These are phyloP conservation scores for Orchesellides sinensis DNA, from an alignment of 2,888 invertebrate species.

Conservation along the genomic window DNA sequence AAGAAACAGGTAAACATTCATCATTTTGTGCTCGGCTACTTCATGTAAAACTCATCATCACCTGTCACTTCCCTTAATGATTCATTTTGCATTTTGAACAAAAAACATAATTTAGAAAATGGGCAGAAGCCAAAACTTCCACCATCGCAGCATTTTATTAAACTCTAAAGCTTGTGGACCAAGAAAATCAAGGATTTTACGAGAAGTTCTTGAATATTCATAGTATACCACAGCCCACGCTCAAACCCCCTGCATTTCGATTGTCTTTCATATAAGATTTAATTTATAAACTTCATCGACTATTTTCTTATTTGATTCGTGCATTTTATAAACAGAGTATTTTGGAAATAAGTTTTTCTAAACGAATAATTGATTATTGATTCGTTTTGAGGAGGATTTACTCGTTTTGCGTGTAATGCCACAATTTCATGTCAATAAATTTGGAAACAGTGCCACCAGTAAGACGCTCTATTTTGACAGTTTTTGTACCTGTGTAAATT, in stretches of 20 bases:
- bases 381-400: not conserved
- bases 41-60: constrained; percentile 34
- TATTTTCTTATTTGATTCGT: too few relatives aligned
- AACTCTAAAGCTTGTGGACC: too few relatives aligned
- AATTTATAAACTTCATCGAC: too few relatives aligned
- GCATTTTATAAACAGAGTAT: too few relatives aligned
- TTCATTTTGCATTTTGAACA: not conserved
- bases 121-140: not conserved
- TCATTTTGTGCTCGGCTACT: constrained; percentile 10
- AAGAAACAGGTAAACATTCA: constrained; percentile 1
- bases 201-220: too few relatives aligned
- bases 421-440: constrained; percentile 46
- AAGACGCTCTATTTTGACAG: constrained; percentile 33
- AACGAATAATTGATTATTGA: constrained; percentile 29
- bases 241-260: too few relatives aligned
- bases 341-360: too few relatives aligned
- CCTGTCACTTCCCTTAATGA: constrained; percentile 20
- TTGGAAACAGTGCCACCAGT: not conserved
- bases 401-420: not conserved
- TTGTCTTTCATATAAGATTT: too few relatives aligned
- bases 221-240: too few relatives aligned
- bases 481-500: constrained; percentile 8
- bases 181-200: too few relatives aligned
- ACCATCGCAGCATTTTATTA: not conserved
- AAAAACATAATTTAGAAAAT: constrained; percentile 33